A percentile compares a stretch with the other conserved stretches of the same genome.
Evolutionary conservation across 2,797 vertebrate genomes (phyloP).

Genomic region (Apogon talboti): DNA sequence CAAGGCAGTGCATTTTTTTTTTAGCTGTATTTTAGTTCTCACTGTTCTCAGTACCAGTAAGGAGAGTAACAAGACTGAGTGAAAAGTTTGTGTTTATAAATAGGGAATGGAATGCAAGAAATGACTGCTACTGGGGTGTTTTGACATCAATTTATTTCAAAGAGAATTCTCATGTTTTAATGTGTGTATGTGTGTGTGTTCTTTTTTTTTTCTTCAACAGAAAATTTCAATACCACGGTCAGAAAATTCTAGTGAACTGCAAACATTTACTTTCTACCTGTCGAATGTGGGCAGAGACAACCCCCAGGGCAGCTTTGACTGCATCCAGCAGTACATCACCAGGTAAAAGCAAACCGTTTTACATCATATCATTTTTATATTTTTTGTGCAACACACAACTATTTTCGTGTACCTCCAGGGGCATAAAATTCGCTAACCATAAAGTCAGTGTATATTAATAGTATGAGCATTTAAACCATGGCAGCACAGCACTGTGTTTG

Average conservation of each 20-base stretch:
- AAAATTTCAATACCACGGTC: conserved; percentile 94
- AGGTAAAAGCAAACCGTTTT: conserved; percentile 83
- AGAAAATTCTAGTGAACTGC: conserved; percentile 85
- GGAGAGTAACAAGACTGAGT: conserved; percentile 24
- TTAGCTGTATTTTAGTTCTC: conserved; percentile 22
- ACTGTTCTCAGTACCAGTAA: conserved; percentile 18
- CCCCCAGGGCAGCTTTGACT: conserved; percentile 98
- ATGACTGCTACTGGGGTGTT: not conserved
- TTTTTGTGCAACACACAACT: not conserved
- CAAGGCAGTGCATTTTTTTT: not conserved
- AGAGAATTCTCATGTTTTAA: not conserved
- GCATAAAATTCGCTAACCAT: not conserved
- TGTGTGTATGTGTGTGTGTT: not conserved
- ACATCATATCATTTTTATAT: not conserved
- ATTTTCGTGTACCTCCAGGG: conserved; percentile 1
- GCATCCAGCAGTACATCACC: conserved; percentile 96
- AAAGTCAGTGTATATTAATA: not conserved
- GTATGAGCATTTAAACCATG: not conserved
- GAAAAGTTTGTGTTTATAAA: conserved; percentile 11
- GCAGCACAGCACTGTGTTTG: not conserved
- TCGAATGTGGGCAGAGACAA: conserved; percentile 95
- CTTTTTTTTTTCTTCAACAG: conserved; percentile 77
- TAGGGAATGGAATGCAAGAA: not conserved
- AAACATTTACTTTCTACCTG: conserved; percentile 94
- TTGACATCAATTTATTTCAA: not conserved